phyloP scores from a whole-genome alignment of 2,888 invertebrate genomes.

The Nomada hirtipes region DNA sequence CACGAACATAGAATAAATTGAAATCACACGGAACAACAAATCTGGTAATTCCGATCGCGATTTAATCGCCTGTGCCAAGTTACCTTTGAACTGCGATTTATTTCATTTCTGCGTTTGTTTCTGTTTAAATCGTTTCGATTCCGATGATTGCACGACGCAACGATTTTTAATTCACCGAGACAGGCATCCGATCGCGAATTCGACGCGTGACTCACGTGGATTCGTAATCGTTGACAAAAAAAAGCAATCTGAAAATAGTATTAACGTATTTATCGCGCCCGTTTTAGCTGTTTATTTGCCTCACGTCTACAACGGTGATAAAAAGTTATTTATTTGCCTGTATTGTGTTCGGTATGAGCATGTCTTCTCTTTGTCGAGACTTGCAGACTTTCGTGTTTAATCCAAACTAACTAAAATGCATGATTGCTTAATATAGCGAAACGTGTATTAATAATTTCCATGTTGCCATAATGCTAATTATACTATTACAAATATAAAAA shows the following conservation, averaged over 20 bases:
- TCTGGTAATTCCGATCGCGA: neutral
- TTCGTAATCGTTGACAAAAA: constrained; percentile 1
- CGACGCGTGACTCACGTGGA: neutral
- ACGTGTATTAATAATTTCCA: neutral
- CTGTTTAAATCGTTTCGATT: constrained; percentile 69
- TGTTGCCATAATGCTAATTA: neutral
- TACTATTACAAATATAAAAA: neutral
- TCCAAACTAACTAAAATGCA: neutral
- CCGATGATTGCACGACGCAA: constrained; percentile 54
- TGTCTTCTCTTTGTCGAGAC: neutral
- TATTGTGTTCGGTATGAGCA: no score
- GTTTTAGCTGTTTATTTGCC: neutral
- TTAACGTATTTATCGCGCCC: neutral
- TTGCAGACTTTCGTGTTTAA: neutral
- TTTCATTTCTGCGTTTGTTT: constrained; percentile 47
- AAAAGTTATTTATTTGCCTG: no score
- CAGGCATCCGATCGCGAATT: neutral
- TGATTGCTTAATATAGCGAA: neutral
- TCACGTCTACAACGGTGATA: no score
- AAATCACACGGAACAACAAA: constrained; percentile 3
- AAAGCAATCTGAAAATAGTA: neutral
- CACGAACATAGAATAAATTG: constrained; percentile 23
- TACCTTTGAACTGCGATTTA: constrained; percentile 38
- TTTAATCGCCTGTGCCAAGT: constrained; percentile 5
- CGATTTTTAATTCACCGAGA: neutral